phyloP scores from a whole-genome alignment of 2,797 vertebrate genomes.

The Artibeus jamaicensis region DNA sequence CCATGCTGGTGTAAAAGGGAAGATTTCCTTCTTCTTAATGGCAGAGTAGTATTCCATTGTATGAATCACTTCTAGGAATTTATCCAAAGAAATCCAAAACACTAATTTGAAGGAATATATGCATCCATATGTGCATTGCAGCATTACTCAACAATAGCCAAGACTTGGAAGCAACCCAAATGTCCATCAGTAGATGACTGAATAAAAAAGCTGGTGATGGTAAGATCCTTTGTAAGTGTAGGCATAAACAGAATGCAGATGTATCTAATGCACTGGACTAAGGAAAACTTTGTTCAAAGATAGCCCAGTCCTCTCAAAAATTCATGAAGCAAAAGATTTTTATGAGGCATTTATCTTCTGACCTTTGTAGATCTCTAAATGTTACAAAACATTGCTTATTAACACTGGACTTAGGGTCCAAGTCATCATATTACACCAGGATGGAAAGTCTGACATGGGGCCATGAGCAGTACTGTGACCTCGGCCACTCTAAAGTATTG shows the following conservation, averaged over 20 bases:
- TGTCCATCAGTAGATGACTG: neutral
- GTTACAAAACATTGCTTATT: neutral
- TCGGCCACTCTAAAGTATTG: neutral
- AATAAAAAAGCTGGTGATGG: neutral
- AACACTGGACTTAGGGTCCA: no score
- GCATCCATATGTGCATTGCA: neutral
- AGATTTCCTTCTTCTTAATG: neutral
- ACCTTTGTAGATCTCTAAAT: neutral
- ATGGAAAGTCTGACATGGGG: neutral
- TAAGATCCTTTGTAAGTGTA: neutral
- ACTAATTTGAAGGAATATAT: neutral
- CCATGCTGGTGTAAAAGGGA: neutral
- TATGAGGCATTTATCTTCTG: neutral
- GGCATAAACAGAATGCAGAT: neutral
- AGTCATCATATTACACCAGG: neutral
- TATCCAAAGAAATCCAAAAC: neutral
- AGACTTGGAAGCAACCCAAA: neutral
- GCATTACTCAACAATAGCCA: neutral
- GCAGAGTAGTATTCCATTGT: neutral
- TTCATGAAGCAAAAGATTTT: neutral
- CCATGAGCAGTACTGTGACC: neutral
- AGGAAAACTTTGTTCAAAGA: neutral
- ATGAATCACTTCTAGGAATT: neutral
- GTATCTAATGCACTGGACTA: neutral
- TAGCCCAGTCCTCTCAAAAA: neutral